Evolutionary conservation across 2,797 vertebrate genomes (phyloP), one percentile per base, ranked within the genome.

Genomic region (Epinephelus coioides): DNA sequence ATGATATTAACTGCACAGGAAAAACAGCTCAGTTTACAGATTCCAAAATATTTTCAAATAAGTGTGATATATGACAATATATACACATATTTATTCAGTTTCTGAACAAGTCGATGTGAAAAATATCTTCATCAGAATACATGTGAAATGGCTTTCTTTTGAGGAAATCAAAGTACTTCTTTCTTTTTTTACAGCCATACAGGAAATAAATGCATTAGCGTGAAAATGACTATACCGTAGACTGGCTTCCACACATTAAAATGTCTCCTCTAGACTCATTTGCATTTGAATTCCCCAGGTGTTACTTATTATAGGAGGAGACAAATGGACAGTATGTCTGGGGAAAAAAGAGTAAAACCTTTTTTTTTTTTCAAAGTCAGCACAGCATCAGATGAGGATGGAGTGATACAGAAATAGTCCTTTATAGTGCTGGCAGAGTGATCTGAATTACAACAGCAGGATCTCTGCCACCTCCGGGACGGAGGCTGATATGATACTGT

Each of bases 371-470:
- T 70, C 40, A 82, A 76, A 80, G 82, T 79, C 82, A 73, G 64
- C 19, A 69, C 53, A 57, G 71, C 74, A 67, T 78, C 59, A 62
- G 68, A 68, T 69, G 75, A 90, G 76, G 64, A 73, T 79, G 68
- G 66, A 78, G 68, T 51, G 78, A 69, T 73, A 59, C 80, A 77
- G 83, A 72, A 81, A 83, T 71, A 69, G 60, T 81, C 57, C 54
- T 66, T 72, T 64, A 71, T 51, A 72, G 44, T 27, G 21, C 71
- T 61, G 64, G 30, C 57, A 73, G 55, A 78, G 79, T 77, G 80
- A 83, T 79, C 66, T 78, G 85, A 89, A 86, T 85, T 83, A 74
- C 75, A 88, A 75, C 57, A 77, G 78, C 78, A 88, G 79, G 75
- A 85, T 83, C 59, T 79, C 61, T 61, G 63, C 73, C 54, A 64